Conservation (phyloP, 2,888 invertebrate species). For the Poecilobothrus nobilitatus region DNA sequence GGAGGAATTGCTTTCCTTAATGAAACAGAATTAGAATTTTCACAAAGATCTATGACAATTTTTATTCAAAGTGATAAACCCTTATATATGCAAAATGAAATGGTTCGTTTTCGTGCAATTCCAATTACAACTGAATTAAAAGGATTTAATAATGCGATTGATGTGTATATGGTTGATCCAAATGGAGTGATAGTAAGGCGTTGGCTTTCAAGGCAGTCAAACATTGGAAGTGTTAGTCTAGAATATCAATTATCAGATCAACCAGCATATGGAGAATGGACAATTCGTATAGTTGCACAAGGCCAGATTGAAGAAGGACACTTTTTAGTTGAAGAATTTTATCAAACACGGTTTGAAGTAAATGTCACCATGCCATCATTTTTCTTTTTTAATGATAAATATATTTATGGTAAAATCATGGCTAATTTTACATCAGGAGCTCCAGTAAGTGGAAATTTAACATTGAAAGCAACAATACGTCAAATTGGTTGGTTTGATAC, state of each 20-base stretch:
- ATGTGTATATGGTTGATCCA: slow-evolving; percentile 87
- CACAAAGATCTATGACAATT: slow-evolving; percentile 86
- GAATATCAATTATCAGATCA: slow-evolving; percentile 85
- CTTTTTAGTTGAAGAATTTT: slow-evolving; percentile 89
- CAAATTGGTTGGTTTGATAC: slow-evolving; percentile 58
- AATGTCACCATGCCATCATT: slow-evolving; percentile 95
- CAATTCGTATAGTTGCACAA: slow-evolving; percentile 77
- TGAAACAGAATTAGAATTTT: slow-evolving; percentile 76
- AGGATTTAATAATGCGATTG: slow-evolving; percentile 83
- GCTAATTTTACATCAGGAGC: slow-evolving; percentile 94
- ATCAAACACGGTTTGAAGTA: slow-evolving; percentile 86
- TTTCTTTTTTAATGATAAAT: slow-evolving; percentile 79
- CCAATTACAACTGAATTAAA: slow-evolving; percentile 88
- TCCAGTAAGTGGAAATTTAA: slow-evolving; percentile 82
- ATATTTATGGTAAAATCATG: slow-evolving; percentile 76
- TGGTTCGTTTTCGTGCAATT: slow-evolving; percentile 80
- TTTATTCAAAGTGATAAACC: slow-evolving; percentile 94
- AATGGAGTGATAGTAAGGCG: slow-evolving; percentile 78
- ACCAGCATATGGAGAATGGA: slow-evolving; percentile 88
- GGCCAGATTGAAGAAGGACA: slow-evolving; percentile 78
- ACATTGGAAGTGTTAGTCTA: slow-evolving; percentile 87
- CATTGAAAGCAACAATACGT: slow-evolving; percentile 67
- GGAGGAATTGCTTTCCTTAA: slow-evolving; percentile 86
- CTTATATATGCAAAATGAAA: slow-evolving; percentile 87
- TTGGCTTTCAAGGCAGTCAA: slow-evolving; percentile 89